A percentile compares a stretch with the other conserved stretches of the same genome.
Conservation (phyloP, 2,888 invertebrate species). For the Leistus spinibarbis region DNA sequence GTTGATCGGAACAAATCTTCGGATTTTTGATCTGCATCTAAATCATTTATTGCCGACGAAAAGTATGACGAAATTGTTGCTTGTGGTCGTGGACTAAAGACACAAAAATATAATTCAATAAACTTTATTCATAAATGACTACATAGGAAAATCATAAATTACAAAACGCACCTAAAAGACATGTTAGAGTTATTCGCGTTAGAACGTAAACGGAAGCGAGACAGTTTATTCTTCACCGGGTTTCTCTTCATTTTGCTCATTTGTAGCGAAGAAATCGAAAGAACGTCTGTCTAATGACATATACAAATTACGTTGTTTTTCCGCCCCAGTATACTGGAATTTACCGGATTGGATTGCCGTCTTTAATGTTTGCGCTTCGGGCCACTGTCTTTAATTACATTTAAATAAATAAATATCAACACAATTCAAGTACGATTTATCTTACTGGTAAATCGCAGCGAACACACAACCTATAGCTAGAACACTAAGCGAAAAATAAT, state of each 20-base stretch:
- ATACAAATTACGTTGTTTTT: conserved; percentile 42
- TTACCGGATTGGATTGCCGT: conserved; percentile 45
- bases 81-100: conserved; percentile 16
- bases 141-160: conserved; percentile 32
- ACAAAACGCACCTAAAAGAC: conserved; percentile 45
- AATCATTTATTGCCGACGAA: conserved; percentile 10
- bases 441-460: conserved; percentile 61
- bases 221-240: conserved; percentile 46
- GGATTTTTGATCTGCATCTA: neutral
- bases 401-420: neutral
- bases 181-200: conserved; percentile 39
- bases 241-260: conserved; percentile 47
- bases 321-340: conserved; percentile 47
- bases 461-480: conserved; percentile 57
- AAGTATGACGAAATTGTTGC: conserved; percentile 22
- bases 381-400: conserved; percentile 48
- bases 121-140: conserved; percentile 18
- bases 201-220: conserved; percentile 45
- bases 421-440: conserved; percentile 5
- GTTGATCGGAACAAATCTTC: conserved; percentile 3
- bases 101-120: conserved; percentile 3
- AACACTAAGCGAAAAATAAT: conserved; percentile 60
- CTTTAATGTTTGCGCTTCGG: conserved; percentile 46
- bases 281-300: conserved; percentile 27
- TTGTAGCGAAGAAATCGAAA: conserved; percentile 24